Conservation (phyloP, 2,797 vertebrate species). For the Macropus fuliginosus region DNA sequence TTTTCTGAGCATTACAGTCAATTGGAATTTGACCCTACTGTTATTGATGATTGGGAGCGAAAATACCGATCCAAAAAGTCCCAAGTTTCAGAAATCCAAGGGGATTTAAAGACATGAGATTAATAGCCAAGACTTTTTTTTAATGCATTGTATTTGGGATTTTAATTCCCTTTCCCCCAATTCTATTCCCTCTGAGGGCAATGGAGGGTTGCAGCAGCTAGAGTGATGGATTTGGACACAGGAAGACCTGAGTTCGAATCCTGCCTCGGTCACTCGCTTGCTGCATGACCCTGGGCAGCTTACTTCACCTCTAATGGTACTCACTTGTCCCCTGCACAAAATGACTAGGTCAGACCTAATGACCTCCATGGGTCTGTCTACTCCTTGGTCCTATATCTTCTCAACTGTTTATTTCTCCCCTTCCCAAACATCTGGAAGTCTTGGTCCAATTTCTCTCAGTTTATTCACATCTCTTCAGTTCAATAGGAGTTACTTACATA, state of each 20-base stretch:
- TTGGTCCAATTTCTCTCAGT: too few species aligned
- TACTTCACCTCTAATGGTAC: too few species aligned
- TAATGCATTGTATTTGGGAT: neutral
- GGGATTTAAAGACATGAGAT: neutral
- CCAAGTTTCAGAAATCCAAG: neutral
- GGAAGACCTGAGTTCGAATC: neutral
- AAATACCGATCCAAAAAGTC: neutral
- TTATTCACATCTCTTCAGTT: too few species aligned
- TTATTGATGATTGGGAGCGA: neutral
- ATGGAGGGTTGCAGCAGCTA: neutral
- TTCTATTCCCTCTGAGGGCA: neutral
- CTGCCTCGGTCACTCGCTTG: too few species aligned
- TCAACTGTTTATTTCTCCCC: too few species aligned
- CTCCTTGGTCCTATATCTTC: too few species aligned
- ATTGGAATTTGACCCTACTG: neutral
- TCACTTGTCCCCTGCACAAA: too few species aligned
- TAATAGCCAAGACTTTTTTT: neutral
- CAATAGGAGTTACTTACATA: too few species aligned
- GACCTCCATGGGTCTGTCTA: too few species aligned
- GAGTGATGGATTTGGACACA: neutral
- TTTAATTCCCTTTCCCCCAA: neutral
- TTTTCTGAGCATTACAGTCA: neutral
- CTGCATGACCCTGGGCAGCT: too few species aligned
- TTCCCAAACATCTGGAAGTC: too few species aligned
- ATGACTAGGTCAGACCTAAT: too few species aligned